These are phyloP conservation scores for Rapana venosa DNA, from an alignment of 2,888 invertebrate genomes.

Conservation along the genomic window DNA sequence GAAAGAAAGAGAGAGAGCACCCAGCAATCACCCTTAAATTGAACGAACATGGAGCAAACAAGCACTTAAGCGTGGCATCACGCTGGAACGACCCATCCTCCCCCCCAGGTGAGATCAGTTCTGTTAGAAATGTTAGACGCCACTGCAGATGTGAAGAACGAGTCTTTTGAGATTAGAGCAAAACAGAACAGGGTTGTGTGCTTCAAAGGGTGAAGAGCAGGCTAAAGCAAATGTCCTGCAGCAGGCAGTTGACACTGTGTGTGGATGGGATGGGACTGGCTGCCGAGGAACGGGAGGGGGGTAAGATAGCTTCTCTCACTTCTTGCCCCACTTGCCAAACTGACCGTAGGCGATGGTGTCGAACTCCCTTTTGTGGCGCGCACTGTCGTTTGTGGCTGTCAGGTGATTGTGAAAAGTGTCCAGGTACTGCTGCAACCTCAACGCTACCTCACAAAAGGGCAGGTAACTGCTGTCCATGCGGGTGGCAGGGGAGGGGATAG, in stretches of 20 bases:
- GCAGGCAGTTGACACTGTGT: too few species aligned
- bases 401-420: not conserved
- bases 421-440: slow-evolving; percentile 16
- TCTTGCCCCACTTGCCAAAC: slow-evolving; percentile 35
- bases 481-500: not conserved
- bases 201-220: too few species aligned
- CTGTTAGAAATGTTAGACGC: too few species aligned
- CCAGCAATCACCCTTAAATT: too few species aligned
- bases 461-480: not conserved
- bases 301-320: not conserved
- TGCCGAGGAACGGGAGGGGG: not conserved
- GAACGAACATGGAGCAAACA: too few species aligned
- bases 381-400: not conserved
- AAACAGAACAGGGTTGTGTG: too few species aligned
- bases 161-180: too few species aligned
- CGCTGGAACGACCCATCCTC: too few species aligned
- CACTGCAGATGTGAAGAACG: too few species aligned
- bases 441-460: slow-evolving; percentile 29
- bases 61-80: too few species aligned
- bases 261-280: not conserved
- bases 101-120: too few species aligned
- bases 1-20: not conserved
- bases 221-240: too few species aligned
- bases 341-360: slow-evolving; percentile 41
- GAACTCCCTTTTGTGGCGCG: slow-evolving; percentile 25